phyloP scores from a whole-genome alignment of 1,140 invertebrate species.

The Lycorma delicatula region DNA sequence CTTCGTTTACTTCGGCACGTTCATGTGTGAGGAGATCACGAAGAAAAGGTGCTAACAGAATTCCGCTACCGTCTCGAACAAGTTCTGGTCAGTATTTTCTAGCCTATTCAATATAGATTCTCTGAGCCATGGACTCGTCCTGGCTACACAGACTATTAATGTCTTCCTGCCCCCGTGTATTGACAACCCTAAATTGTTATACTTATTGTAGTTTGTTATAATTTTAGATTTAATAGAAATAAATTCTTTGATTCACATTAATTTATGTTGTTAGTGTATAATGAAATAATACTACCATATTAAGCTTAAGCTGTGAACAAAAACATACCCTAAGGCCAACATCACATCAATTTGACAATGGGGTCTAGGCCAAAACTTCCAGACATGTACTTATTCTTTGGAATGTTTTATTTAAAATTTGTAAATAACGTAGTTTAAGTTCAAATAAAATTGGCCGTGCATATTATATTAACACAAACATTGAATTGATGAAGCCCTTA shows the following conservation, averaged over 20 bases:
- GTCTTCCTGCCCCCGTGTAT: background rate
- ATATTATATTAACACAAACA: no score
- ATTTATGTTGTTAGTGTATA: background rate
- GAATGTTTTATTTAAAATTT: no score
- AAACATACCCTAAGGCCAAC: constrained; percentile 12
- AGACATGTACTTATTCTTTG: no score
- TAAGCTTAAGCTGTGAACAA: background rate
- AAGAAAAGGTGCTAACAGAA: constrained; percentile 75
- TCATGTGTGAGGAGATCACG: constrained; percentile 75
- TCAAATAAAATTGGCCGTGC: no score
- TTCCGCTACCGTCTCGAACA: constrained; percentile 69
- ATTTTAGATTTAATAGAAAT: no score
- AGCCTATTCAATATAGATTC: constrained; percentile 11
- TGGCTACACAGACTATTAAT: constrained; percentile 5
- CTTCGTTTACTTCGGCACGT: constrained; percentile 77
- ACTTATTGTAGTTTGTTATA: no score
- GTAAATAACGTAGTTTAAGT: no score
- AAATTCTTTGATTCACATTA: no score
- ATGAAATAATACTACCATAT: no score
- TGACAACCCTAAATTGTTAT: no score
- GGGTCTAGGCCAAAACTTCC: constrained; percentile 7
- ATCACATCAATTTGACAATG: constrained; percentile 14
- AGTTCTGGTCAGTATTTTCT: constrained; percentile 49
- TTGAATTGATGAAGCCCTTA: no score
- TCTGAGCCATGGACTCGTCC: constrained; percentile 12